Evolutionary conservation across 2,797 vertebrate genomes (phyloP).

Genomic region (Euphonia xanthogaster): DNA sequence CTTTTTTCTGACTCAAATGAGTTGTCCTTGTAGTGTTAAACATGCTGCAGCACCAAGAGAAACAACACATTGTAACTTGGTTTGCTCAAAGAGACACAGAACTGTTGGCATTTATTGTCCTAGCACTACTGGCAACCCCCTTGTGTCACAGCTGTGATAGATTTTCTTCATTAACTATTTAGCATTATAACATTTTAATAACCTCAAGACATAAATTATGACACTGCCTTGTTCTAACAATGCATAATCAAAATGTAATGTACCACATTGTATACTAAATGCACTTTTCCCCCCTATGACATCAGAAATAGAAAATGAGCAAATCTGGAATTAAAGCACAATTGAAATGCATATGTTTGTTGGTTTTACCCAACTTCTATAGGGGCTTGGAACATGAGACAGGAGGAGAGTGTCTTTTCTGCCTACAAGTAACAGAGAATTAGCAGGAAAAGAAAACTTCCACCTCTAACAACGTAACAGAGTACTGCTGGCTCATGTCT

Average conservation of each 20-base stretch:
- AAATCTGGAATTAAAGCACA: neutral
- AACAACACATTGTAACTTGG: neutral
- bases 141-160: neutral
- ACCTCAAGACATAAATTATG: neutral
- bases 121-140: neutral
- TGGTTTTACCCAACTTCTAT: neutral
- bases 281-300: fast-evolving
- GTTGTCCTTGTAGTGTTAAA: neutral
- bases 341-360: neutral
- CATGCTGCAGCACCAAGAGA: neutral
- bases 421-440: neutral
- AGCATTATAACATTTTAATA: conserved; percentile 4
- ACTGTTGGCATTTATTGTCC: neutral
- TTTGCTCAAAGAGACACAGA: neutral
- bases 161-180: neutral
- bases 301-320: neutral
- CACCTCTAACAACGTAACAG: neutral
- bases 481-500: neutral
- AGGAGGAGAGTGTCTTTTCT: neutral
- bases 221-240: neutral
- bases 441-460: neutral
- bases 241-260: neutral
- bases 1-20: neutral
- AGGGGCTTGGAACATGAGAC: neutral
- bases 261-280: neutral